These are phyloP conservation scores for Heliconius hortense DNA, from an alignment of 2,888 invertebrate genomes.

Conservation along the genomic window DNA sequence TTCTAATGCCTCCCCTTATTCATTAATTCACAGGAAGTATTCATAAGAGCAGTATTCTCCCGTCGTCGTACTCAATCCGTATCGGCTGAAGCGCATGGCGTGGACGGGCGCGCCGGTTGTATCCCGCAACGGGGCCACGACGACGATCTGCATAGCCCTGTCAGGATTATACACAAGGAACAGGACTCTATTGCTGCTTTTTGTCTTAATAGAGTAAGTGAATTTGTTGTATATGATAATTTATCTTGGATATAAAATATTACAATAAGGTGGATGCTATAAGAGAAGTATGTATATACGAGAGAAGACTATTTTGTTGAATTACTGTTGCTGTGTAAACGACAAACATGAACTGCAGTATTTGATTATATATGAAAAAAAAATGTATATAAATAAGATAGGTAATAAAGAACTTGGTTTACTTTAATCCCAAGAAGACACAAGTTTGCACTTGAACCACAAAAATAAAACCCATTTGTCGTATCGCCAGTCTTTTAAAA, in stretches of 20 bases:
- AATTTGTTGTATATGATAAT: neutral
- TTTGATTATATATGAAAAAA: no score
- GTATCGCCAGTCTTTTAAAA: no score
- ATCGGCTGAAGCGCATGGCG: conserved; percentile 48
- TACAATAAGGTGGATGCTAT: neutral
- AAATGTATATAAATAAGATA: no score
- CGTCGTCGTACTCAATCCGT: conserved; percentile 84
- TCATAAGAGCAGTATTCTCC: conserved; percentile 97
- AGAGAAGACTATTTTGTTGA: no score
- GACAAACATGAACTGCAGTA: no score
- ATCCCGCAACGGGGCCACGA: conserved; percentile 47
- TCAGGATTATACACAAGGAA: conserved; percentile 98
- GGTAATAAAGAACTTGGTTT: no score
- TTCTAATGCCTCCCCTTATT: no score
- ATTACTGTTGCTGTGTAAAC: no score
- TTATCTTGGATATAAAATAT: neutral
- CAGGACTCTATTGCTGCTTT: conserved; percentile 99
- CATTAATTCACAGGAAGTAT: conserved; percentile 84
- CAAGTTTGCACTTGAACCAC: no score
- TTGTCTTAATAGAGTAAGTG: conserved; percentile 93
- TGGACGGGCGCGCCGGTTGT: conserved; percentile 46
- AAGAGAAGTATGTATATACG: neutral
- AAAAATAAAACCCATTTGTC: no score
- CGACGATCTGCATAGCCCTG: conserved; percentile 87
- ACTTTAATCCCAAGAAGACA: no score